Conservation (phyloP, 2,888 invertebrate genomes). For the Salpingus planirostris region DNA sequence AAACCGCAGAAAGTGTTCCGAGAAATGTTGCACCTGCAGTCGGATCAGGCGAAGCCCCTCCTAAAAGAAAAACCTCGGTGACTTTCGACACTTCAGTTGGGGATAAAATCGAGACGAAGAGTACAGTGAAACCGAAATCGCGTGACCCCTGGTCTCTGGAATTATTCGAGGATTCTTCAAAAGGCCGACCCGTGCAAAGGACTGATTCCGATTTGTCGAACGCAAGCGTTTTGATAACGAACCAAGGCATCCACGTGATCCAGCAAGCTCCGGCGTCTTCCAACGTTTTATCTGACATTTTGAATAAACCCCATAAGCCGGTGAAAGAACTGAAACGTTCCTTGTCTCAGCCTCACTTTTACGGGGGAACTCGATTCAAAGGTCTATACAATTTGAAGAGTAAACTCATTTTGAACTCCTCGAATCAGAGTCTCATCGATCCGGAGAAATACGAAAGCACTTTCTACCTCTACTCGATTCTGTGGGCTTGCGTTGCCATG, state of each 20-base stretch:
- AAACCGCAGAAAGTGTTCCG: neutral
- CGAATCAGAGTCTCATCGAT: slow-evolving; percentile 23
- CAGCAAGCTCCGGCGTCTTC: slow-evolving; percentile 20
- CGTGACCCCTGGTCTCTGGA: slow-evolving; percentile 37
- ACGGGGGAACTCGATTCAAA: slow-evolving; percentile 13
- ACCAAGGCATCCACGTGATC: slow-evolving; percentile 31
- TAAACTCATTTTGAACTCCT: slow-evolving; percentile 18
- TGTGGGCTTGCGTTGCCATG: slow-evolving; percentile 77
- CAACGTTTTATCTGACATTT: slow-evolving; percentile 8
- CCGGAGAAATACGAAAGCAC: slow-evolving; percentile 52
- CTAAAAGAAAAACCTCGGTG: no score
- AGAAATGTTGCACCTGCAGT: neutral
- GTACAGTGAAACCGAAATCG: slow-evolving; percentile 12
- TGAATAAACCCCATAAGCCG: slow-evolving; percentile 16
- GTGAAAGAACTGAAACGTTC: slow-evolving; percentile 30
- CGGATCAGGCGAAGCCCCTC: no score
- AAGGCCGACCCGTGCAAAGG: slow-evolving; percentile 15
- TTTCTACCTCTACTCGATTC: slow-evolving; percentile 64
- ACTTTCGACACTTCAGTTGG: slow-evolving; percentile 5
- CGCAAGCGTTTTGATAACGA: slow-evolving; percentile 30
- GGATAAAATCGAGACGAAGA: slow-evolving; percentile 3
- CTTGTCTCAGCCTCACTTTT: slow-evolving; percentile 33
- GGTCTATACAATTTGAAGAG: slow-evolving; percentile 17
- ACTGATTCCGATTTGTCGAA: slow-evolving; percentile 19
- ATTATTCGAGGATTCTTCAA: slow-evolving; percentile 31